Evolutionary conservation across 2,888 invertebrate species (phyloP).

Genomic region (Chrysotoxum bicinctum): DNA sequence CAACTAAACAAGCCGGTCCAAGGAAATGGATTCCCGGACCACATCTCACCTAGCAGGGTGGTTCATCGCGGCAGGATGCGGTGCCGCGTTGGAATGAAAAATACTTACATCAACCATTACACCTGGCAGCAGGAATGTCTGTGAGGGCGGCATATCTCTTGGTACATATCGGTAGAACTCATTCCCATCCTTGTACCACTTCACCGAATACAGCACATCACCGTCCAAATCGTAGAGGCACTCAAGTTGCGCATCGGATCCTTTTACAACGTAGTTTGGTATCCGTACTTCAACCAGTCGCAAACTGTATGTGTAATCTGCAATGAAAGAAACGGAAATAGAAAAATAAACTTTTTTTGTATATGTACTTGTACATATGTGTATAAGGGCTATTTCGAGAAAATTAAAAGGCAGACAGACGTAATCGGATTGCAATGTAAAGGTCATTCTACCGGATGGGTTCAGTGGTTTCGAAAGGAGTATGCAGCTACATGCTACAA

Average conservation of each 20-base stretch:
- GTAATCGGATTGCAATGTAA: constrained; percentile 4
- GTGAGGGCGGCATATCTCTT: constrained; percentile 89
- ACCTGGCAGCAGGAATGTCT: constrained; percentile 90
- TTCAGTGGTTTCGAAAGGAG: background rate
- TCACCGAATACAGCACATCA: constrained; percentile 92
- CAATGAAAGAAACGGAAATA: constrained; percentile 68
- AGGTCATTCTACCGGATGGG: constrained; percentile 15
- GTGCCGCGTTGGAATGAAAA: background rate
- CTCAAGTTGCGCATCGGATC: constrained; percentile 88
- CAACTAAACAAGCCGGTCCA: background rate
- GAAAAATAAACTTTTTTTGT: constrained; percentile 5
- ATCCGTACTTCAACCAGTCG: constrained; percentile 90
- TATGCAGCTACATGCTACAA: background rate
- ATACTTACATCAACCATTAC: constrained; percentile 92
- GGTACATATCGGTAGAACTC: constrained; percentile 95
- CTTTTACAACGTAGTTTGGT: constrained; percentile 90
- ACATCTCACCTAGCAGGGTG: background rate
- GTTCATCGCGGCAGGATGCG: background rate
- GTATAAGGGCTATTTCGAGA: background rate
- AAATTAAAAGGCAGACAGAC: constrained; percentile 30
- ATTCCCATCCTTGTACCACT: constrained; percentile 95
- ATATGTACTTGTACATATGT: too few relatives aligned
- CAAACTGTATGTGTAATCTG: constrained; percentile 84
- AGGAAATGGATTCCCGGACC: background rate
- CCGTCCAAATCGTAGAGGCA: constrained; percentile 92